Conservation (phyloP, 2,888 invertebrate species). For the Hipparchia sbordonii region DNA sequence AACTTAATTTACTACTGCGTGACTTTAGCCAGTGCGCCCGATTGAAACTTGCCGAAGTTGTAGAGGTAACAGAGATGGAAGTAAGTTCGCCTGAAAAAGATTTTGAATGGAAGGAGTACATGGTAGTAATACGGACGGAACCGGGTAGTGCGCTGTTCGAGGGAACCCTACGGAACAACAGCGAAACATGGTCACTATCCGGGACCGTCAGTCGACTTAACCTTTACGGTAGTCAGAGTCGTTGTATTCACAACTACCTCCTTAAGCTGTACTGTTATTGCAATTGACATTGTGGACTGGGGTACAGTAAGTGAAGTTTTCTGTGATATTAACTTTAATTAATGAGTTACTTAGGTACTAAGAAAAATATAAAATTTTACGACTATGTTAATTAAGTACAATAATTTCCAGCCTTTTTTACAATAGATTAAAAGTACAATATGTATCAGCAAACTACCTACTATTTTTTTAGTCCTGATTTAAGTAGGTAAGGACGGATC, state of each 20-base stretch:
- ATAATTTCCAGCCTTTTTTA: no score
- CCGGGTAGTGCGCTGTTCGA: constrained; percentile 89
- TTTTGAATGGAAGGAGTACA: constrained; percentile 76
- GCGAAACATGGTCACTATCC: constrained; percentile 67
- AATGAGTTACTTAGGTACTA: neutral
- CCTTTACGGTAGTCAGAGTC: constrained; percentile 88
- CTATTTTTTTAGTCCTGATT: no score
- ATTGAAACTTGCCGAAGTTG: constrained; percentile 73
- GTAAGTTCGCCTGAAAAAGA: constrained; percentile 67
- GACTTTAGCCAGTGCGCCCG: constrained; percentile 84
- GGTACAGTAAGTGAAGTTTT: neutral
- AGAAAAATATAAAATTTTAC: no score
- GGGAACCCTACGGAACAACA: constrained; percentile 82
- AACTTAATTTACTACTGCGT: constrained; percentile 84
- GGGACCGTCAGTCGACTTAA: constrained; percentile 90
- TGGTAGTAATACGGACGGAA: constrained; percentile 80
- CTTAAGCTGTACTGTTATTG: constrained; percentile 90
- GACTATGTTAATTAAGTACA: no score
- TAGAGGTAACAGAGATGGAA: constrained; percentile 71
- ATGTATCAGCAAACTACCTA: no score
- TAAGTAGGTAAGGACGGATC: no score
- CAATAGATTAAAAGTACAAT: no score
- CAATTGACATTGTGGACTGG: neutral
- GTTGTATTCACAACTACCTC: constrained; percentile 85
- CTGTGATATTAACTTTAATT: neutral